Evolutionary conservation across 1,140 invertebrate genomes (phyloP).

Genomic region (Branchinecta lindahli): DNA sequence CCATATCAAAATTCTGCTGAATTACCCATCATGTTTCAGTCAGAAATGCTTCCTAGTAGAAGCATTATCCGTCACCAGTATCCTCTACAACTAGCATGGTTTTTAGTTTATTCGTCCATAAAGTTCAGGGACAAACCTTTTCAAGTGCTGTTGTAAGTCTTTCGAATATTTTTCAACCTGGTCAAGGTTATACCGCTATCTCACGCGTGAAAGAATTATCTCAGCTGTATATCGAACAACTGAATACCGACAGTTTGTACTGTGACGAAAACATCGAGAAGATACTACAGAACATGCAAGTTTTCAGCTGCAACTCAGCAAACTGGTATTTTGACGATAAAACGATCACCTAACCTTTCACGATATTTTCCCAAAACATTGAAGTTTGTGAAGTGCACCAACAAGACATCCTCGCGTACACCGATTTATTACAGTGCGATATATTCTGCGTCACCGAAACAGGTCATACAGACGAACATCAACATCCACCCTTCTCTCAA

Average conservation of each 20-base stretch:
- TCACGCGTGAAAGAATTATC: neutral
- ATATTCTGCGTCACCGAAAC: neutral
- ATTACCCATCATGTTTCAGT: neutral
- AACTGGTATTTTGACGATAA: constrained; percentile 4
- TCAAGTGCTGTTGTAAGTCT: neutral
- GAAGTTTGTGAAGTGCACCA: constrained; percentile 6
- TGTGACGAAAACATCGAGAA: neutral
- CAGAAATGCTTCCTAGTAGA: constrained; percentile 10
- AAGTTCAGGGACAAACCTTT: constrained; percentile 7
- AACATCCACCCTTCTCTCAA: neutral
- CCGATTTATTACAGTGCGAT: neutral
- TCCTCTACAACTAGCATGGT: neutral
- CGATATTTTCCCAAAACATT: neutral
- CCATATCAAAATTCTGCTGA: neutral
- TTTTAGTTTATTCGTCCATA: neutral
- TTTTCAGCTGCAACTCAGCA: constrained; percentile 7
- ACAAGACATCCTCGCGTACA: neutral
- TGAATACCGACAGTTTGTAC: neutral
- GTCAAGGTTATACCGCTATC: neutral
- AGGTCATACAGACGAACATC: neutral
- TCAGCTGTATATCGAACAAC: neutral
- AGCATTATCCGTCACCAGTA: constrained; percentile 2
- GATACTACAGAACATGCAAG: neutral
- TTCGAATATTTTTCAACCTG: neutral
- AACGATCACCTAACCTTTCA: neutral